Evolutionary conservation across 2,113 vertebrate genomes (phyloP).

Genomic region (Pimephales promelas): DNA sequence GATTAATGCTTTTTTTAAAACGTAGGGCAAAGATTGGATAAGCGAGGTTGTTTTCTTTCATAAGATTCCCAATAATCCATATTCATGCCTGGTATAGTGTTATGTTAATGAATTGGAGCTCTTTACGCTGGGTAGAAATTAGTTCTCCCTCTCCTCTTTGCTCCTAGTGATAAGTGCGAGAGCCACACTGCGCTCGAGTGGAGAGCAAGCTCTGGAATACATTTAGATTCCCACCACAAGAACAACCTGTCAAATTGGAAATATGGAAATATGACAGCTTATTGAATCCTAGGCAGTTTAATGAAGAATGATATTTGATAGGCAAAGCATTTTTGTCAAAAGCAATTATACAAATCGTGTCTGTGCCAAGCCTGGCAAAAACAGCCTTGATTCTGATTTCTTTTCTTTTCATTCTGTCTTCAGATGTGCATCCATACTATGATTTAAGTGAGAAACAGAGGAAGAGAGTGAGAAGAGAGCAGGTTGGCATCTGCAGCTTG

Average conservation of each 20-base stretch:
- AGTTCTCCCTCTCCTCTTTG: conserved; percentile 44
- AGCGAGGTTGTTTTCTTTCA: conserved; percentile 43
- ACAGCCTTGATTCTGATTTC: conserved; percentile 30
- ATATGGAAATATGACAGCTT: conserved; percentile 62
- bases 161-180: conserved; percentile 53
- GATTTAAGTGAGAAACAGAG: conserved; percentile 26
- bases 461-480: conserved; percentile 14
- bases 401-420: conserved; percentile 28
- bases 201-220: conserved; percentile 48
- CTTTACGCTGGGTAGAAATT: conserved; percentile 50
- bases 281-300: conserved; percentile 57
- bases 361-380: conserved; percentile 42
- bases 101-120: conserved; percentile 56
- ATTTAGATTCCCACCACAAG: conserved; percentile 57
- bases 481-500: conserved; percentile 10
- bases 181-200: conserved; percentile 47
- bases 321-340: conserved; percentile 54
- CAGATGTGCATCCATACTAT: conserved; percentile 29
- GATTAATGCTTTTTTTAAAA: conserved; percentile 43
- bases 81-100: conserved; percentile 54
- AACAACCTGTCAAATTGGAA: conserved; percentile 62
- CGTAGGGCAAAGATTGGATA: conserved; percentile 36
- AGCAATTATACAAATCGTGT: conserved; percentile 48
- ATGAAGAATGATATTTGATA: conserved; percentile 56
- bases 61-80: conserved; percentile 54